Conservation (phyloP, 2,797 vertebrate genomes). For the Hyperoplus immaculatus region DNA sequence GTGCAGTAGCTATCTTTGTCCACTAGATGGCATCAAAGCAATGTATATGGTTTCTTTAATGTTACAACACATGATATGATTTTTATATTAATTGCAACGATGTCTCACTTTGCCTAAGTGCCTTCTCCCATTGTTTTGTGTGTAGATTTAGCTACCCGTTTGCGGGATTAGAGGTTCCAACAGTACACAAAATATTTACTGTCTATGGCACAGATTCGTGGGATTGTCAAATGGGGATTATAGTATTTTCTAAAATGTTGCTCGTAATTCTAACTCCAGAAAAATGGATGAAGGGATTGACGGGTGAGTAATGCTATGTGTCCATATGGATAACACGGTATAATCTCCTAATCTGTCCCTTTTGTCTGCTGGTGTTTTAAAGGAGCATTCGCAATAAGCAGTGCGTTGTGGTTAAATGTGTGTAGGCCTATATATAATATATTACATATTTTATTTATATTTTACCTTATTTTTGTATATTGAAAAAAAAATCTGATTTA, state of each 20-base stretch:
- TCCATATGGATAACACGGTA: slow-evolving; percentile 57
- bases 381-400: slow-evolving; percentile 11
- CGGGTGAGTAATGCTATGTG: slow-evolving; percentile 42
- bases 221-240: slow-evolving; percentile 53
- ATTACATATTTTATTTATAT: not conserved
- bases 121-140: not conserved
- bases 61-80: not conserved
- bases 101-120: not conserved
- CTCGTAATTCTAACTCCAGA: slow-evolving; percentile 23
- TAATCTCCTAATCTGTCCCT: slow-evolving; percentile 69
- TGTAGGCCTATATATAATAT: not conserved
- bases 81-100: not conserved
- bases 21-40: slow-evolving; percentile 59
- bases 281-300: slow-evolving; percentile 32
- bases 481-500: not conserved
- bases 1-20: not conserved
- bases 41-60: slow-evolving; percentile 3
- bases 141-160: not conserved
- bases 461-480: not conserved
- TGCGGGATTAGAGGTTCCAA: slow-evolving; percentile 1
- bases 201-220: slow-evolving; percentile 31
- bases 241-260: slow-evolving; percentile 31
- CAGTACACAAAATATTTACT: slow-evolving; percentile 20
- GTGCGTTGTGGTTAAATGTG: not conserved
- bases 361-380: slow-evolving; percentile 41